phyloP scores from a whole-genome alignment of 2,797 vertebrate species.

The Darevskia nairensis region DNA sequence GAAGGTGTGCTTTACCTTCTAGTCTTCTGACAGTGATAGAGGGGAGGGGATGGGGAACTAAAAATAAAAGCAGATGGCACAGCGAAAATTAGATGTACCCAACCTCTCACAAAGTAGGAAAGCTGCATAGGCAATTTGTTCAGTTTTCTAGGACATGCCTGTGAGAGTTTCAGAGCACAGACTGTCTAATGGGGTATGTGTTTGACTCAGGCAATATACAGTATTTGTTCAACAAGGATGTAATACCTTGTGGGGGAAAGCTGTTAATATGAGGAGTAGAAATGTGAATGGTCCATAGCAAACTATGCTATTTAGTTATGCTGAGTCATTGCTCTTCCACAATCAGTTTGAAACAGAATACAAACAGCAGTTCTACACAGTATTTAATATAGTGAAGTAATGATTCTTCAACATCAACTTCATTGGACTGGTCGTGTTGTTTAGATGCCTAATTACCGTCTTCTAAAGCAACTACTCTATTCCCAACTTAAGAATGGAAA shows the following conservation, averaged over 20 bases:
- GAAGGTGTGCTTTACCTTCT: conserved; percentile 15
- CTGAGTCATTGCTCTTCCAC: background rate
- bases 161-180: background rate
- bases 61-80: conserved; percentile 42
- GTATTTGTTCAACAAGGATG: background rate
- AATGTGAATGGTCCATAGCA: background rate
- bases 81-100: conserved; percentile 1
- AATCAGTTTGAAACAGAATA: background rate
- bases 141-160: background rate
- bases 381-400: background rate
- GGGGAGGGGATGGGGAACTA: background rate
- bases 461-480: too few relatives aligned
- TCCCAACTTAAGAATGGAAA: too few relatives aligned
- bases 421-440: too few relatives aligned
- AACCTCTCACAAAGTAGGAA: background rate
- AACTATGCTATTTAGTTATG: background rate
- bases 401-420: too few relatives aligned
- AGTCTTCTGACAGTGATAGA: conserved; percentile 1
- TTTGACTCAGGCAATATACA: background rate
- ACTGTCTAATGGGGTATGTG: background rate
- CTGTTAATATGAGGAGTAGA: background rate
- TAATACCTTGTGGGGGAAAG: background rate
- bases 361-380: background rate
- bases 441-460: too few relatives aligned
- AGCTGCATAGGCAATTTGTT: background rate